These are phyloP conservation scores for Ptilodon capucinus DNA, from an alignment of 2,888 invertebrate genomes.

Conservation along the genomic window DNA sequence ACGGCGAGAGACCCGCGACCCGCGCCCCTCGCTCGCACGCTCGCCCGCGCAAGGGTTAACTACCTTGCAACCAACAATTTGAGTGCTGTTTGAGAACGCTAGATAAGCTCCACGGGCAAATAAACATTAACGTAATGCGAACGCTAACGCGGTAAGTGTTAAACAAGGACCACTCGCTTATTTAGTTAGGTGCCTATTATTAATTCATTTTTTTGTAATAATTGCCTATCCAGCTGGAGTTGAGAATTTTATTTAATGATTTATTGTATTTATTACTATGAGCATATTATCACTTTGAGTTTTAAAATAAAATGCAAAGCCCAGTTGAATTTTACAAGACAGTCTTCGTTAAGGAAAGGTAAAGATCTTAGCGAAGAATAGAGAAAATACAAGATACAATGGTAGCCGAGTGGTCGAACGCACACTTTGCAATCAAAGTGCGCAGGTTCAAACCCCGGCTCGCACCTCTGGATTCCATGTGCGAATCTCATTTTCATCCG, in stretches of 20 bases:
- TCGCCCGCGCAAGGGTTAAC: slow-evolving; percentile 72
- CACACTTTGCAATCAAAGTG: too few species aligned
- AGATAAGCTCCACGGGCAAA: slow-evolving; percentile 73
- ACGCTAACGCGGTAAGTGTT: slow-evolving; percentile 64
- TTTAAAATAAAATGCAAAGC: too few species aligned
- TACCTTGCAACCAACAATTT: slow-evolving; percentile 77
- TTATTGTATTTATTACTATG: too few species aligned
- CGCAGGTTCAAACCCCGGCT: too few species aligned
- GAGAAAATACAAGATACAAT: too few species aligned
- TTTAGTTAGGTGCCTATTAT: slow-evolving; percentile 37
- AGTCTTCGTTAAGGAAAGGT: too few species aligned
- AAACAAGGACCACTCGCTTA: slow-evolving; percentile 44
- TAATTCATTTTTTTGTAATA: slow-evolving; percentile 21
- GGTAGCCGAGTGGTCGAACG: too few species aligned
- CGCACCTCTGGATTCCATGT: too few species aligned
- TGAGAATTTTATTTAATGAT: neutral
- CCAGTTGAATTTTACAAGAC: too few species aligned
- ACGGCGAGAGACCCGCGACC: slow-evolving; percentile 51
- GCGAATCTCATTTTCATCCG: too few species aligned
- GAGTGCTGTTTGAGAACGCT: slow-evolving; percentile 74
- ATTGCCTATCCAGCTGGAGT: neutral
- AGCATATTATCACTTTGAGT: too few species aligned
- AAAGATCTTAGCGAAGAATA: too few species aligned
- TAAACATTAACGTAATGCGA: slow-evolving; percentile 74
- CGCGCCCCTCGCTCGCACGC: slow-evolving; percentile 50